These are phyloP conservation scores for Hofmannophila pseudospretella DNA, from an alignment of 2,888 invertebrate genomes.

Conservation along the genomic window DNA sequence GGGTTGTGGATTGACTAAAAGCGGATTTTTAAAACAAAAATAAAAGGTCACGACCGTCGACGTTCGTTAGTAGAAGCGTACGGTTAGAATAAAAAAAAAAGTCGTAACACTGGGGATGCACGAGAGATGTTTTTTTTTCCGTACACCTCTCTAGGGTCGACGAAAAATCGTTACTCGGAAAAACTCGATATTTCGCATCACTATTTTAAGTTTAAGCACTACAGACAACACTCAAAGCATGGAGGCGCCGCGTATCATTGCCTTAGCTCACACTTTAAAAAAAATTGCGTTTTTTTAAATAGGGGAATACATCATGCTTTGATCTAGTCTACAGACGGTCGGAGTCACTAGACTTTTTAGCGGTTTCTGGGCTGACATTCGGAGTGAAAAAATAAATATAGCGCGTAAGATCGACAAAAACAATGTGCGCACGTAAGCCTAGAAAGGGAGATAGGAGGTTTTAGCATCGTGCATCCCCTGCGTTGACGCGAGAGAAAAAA, in stretches of 20 bases:
- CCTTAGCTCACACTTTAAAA: conserved; percentile 44
- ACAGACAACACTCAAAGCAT: conserved; percentile 69
- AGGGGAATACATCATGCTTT: conserved; percentile 66
- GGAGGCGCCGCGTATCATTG: conserved; percentile 43
- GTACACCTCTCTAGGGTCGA: conserved; percentile 52
- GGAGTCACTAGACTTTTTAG: conserved; percentile 15
- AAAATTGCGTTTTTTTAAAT: conserved; percentile 30
- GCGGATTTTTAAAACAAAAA: conserved; percentile 30
- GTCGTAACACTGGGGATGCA: conserved; percentile 70
- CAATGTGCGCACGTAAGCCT: conserved; percentile 34
- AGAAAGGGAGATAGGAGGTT: conserved; percentile 61
- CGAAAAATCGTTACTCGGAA: conserved; percentile 36
- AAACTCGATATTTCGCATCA: conserved; percentile 25
- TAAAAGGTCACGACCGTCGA: conserved; percentile 51
- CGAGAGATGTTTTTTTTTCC: conserved; percentile 50
- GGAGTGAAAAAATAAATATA: conserved; percentile 14
- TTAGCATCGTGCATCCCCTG: conserved; percentile 78
- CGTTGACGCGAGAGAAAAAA: conserved; percentile 64
- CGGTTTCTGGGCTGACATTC: conserved; percentile 9
- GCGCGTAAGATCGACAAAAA: conserved; percentile 13
- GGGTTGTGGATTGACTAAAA: conserved; percentile 74
- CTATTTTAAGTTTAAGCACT: conserved; percentile 46
- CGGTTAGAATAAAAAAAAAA: conserved; percentile 44
- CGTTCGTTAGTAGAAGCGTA: conserved; percentile 71
- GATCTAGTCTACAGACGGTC: conserved; percentile 28